These are phyloP conservation scores for Nothoprocta perdicaria DNA, from an alignment of 2,113 vertebrate genomes.

Conservation along the genomic window DNA sequence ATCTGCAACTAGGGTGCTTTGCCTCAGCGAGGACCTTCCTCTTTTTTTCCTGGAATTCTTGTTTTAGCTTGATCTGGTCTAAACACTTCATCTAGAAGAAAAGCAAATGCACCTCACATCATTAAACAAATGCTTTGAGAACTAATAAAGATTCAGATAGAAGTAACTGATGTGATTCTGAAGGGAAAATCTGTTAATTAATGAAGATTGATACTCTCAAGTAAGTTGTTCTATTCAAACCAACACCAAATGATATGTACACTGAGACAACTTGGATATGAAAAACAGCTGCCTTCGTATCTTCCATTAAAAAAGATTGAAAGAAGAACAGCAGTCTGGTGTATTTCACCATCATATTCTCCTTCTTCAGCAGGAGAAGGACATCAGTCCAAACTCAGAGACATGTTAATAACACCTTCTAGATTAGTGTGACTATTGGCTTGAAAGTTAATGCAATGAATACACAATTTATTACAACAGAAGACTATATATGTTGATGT, in stretches of 20 bases:
- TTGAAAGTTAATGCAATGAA: conserved; percentile 24
- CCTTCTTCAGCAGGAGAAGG: background rate
- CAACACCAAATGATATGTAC: background rate
- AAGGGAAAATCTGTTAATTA: background rate
- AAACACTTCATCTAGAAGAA: background rate
- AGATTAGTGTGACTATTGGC: background rate
- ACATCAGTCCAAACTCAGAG: background rate
- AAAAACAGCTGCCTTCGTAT: background rate
- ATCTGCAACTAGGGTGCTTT: background rate
- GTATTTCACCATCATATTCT: background rate
- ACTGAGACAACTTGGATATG: background rate
- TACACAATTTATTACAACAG: background rate
- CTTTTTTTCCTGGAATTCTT: background rate
- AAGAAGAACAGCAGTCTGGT: background rate
- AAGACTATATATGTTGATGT: background rate
- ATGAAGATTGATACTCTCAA: rapidly evolving
- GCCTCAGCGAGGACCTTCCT: background rate
- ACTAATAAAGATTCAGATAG: background rate
- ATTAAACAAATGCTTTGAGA: background rate
- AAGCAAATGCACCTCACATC: background rate
- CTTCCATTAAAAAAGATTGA: background rate
- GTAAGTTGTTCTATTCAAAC: background rate
- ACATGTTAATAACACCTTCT: background rate
- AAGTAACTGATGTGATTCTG: background rate
- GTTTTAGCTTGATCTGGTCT: background rate